These are phyloP conservation scores for Dryobotodes eremita DNA, from an alignment of 2,888 invertebrate species.

Conservation along the genomic window DNA sequence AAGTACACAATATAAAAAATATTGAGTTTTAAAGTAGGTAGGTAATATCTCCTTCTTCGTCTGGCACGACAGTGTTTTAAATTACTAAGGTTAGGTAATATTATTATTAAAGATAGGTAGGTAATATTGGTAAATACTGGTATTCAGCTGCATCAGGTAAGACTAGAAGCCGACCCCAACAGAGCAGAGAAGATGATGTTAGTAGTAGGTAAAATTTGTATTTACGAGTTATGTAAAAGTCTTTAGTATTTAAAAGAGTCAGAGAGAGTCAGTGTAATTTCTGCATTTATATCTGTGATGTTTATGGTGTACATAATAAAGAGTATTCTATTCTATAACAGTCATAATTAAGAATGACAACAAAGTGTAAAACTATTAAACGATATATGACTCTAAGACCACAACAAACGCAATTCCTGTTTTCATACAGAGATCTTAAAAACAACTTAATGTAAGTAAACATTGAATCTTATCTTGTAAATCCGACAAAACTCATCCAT, in stretches of 20 bases:
- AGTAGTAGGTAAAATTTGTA: neutral
- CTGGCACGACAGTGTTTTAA: neutral
- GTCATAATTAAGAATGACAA: neutral
- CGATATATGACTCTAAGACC: neutral
- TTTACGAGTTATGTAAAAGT: neutral
- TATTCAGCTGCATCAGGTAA: too few species aligned
- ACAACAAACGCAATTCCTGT: neutral
- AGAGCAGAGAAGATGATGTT: too few species aligned
- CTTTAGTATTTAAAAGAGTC: too few species aligned
- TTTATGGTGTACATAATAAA: too few species aligned
- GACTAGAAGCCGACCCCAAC: too few species aligned
- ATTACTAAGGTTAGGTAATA: neutral
- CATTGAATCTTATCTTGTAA: slow-evolving; percentile 18
- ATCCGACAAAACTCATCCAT: slow-evolving; percentile 8
- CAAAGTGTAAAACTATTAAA: neutral
- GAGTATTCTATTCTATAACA: too few species aligned
- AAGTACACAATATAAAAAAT: neutral
- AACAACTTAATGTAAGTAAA: slow-evolving; percentile 15
- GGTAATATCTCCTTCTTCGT: neutral
- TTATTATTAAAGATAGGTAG: neutral
- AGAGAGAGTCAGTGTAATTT: too few species aligned
- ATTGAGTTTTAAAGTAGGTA: neutral
- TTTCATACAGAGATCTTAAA: neutral
- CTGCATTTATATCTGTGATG: too few species aligned
- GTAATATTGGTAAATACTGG: too few species aligned